Percentiles rank a stretch among this genome's conserved stretches.
These are phyloP conservation scores for Margarornis squamiger DNA, from an alignment of 2,797 vertebrate species.

Conservation along the genomic window DNA sequence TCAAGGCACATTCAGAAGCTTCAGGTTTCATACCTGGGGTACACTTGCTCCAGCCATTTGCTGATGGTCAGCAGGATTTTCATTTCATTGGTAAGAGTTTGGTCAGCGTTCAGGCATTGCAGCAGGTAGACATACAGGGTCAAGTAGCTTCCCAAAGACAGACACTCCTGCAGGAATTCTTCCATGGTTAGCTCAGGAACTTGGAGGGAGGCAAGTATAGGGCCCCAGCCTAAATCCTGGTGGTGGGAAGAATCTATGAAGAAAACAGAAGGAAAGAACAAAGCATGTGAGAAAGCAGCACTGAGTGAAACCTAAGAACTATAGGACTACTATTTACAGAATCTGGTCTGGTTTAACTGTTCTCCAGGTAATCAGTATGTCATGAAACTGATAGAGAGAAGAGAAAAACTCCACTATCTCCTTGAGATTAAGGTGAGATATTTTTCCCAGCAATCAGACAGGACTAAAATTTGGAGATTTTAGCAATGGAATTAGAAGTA, in stretches of 20 bases:
- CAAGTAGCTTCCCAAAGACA: slow-evolving; percentile 90
- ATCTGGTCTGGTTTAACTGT: background rate
- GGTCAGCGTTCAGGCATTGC: slow-evolving; percentile 89
- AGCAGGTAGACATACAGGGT: slow-evolving; percentile 93
- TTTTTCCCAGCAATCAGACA: background rate
- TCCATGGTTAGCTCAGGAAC: slow-evolving; percentile 94
- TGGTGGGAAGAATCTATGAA: slow-evolving; percentile 73
- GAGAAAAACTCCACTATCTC: background rate
- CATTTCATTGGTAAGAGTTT: slow-evolving; percentile 89
- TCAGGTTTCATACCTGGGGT: slow-evolving; percentile 78
- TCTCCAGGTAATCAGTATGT: background rate
- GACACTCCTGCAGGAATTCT: slow-evolving; percentile 94
- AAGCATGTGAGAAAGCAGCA: background rate
- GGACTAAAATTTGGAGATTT: background rate
- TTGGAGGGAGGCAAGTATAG: slow-evolving; percentile 91
- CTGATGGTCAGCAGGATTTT: slow-evolving; percentile 85
- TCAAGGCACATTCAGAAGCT: background rate
- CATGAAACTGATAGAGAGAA: background rate
- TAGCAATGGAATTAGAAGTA: background rate
- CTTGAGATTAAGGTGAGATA: background rate
- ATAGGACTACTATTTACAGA: background rate
- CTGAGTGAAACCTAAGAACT: background rate
- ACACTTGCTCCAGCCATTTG: slow-evolving; percentile 91
- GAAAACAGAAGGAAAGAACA: background rate
- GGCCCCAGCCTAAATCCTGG: slow-evolving; percentile 89